Conservation (phyloP, 1,140 invertebrate genomes). For the Drosophila sp. region DNA sequence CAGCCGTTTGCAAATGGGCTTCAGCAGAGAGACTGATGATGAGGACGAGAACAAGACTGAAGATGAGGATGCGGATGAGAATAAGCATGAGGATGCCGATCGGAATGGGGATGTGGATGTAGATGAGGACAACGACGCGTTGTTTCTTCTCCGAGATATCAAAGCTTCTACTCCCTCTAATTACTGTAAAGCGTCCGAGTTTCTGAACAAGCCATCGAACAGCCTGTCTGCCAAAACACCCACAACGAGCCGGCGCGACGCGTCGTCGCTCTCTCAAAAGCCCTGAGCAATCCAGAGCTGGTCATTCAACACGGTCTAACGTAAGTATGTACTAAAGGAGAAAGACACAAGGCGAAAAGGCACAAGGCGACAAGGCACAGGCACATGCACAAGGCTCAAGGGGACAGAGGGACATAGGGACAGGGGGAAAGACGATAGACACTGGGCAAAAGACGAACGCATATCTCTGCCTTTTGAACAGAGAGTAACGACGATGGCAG, state of each 20-base stretch:
- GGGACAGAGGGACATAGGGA: not conserved
- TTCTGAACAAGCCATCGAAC: constrained; percentile 54
- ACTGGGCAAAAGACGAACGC: not conserved
- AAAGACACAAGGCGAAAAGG: not conserved
- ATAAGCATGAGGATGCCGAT: constrained; percentile 16
- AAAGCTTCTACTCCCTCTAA: constrained; percentile 66
- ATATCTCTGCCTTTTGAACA: constrained; percentile 19
- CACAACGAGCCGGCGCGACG: constrained; percentile 61
- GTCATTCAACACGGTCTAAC: constrained; percentile 67
- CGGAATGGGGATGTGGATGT: constrained; percentile 27
- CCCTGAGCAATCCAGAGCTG: constrained; percentile 68
- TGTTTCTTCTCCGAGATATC: constrained; percentile 67
- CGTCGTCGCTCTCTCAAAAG: constrained; percentile 63
- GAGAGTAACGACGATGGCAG: constrained; percentile 34
- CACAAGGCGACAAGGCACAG: too few species aligned
- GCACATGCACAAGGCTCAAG: too few species aligned
- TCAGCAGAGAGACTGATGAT: constrained; percentile 30
- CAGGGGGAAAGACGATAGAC: not conserved
- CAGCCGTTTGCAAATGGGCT: constrained; percentile 75
- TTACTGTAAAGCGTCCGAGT: constrained; percentile 57
- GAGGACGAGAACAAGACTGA: constrained; percentile 24
- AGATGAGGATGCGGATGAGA: constrained; percentile 19
- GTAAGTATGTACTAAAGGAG: constrained; percentile 21
- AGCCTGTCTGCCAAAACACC: constrained; percentile 72
- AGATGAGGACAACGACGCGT: constrained; percentile 14